Evolutionary conservation across 1,140 invertebrate genomes (phyloP), one percentile per base, ranked within the genome.

Genomic region (Formica selysi): DNA sequence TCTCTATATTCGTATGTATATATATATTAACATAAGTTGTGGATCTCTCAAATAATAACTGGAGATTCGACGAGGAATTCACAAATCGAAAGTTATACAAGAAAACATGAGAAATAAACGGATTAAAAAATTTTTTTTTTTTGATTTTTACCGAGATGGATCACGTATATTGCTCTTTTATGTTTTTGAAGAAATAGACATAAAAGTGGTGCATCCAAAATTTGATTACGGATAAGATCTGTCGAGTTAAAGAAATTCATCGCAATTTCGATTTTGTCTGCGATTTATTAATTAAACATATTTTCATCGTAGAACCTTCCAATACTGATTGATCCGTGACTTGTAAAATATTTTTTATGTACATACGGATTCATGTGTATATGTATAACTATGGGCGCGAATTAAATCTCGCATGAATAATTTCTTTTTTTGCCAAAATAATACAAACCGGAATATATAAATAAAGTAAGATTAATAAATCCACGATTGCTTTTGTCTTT

Each of bases 51-150:
- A 73, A 3, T 59, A 54, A 81, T 54, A 41, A 41, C 22, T 54
- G 51, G 38, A 81, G 78, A 71, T 81, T 71, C 51, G 36, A 81
- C 79, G 51, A 73, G 51, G 59, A 80, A 71, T 44, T 79, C 5
- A 7, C 4, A 51, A 4, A 7, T 36, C 16, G 7, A 61, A 19
- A 36, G 13, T 51, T 51, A 4, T 1, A 19, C 13, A 51, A 51
- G 6, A 57, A 8, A 32, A 13, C 3, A 26, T 6, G 16, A 51
- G 1, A 51, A 51, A 51, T 48, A 51, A 51, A 6, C 1, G 41
- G 10, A 2, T 41, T 41, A 0, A 44, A 44, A 4, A 1, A 11
- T 44, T 44, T 44, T 51, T 51, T 51, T 19, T 51, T 51, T 51
- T 19, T 19, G 19, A 51, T 51, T 51, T 51, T 51, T 51, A 51